These are phyloP conservation scores for Nephrotoma guestfalica DNA, from an alignment of 2,888 invertebrate genomes.

Conservation along the genomic window DNA sequence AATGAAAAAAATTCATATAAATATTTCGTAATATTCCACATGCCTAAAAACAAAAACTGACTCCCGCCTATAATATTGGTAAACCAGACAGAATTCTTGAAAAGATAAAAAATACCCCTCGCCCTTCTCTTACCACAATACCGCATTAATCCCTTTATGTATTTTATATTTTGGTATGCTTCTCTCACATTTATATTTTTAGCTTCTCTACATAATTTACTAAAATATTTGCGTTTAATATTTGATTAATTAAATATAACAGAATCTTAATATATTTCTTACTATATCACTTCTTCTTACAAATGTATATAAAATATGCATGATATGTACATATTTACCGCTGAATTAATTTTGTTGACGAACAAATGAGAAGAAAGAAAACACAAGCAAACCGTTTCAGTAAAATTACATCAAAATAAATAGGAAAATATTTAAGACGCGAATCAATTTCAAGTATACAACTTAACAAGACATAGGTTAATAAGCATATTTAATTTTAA, in stretches of 20 bases:
- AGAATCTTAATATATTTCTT: not conserved
- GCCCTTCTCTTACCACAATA: not conserved
- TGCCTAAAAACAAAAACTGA: not conserved
- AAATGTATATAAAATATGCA: no score
- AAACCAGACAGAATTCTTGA: not conserved
- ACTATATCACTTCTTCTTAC: not conserved
- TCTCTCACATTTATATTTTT: not conserved
- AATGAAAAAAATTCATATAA: not conserved
- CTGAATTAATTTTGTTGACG: not conserved
- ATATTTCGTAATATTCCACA: not conserved
- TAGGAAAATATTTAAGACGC: not conserved
- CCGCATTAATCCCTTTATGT: not conserved
- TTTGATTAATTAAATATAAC: not conserved
- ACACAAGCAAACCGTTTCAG: not conserved
- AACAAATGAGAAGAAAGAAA: not conserved
- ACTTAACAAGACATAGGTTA: not conserved
- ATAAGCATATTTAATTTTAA: not conserved
- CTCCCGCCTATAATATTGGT: not conserved
- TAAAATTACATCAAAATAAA: not conserved
- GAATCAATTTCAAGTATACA: not conserved
- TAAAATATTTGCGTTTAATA: not conserved
- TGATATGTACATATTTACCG: not conserved
- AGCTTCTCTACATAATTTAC: not conserved
- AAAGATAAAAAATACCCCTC: not conserved
- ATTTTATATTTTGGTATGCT: not conserved